Base-by-base conservation (phyloP, 2,888 invertebrate species). In the Oscheius sp. region DNA sequence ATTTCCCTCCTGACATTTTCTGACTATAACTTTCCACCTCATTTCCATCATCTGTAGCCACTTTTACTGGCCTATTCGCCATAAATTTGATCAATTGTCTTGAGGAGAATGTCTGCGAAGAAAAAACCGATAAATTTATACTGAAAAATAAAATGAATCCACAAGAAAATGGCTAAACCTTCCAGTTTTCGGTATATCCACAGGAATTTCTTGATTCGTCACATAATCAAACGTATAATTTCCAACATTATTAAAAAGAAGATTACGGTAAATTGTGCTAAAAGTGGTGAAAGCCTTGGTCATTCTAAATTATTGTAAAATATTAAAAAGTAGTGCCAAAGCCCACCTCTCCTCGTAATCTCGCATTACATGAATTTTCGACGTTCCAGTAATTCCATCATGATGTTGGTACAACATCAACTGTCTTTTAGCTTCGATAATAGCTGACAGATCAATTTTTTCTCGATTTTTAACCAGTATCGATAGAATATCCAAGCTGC, bases 371-470 rank as follows among this genome's bases (percentile, higher is more conserved):
- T 92, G 93, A 0, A 93, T 92, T 88, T 95, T 95, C 0, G 95
- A 94, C 0, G 97, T 97, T 6, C 97, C 97, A 0, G 97, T 97
- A 72, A 97, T 96, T 7, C 96, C 97, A 88, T 98, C 98, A 89
- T 98, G 98, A 89, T 98, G 98, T 89, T 97, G 96, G 88, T 97
- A 97, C 16, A 97, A 91, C 0, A 93, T 96, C 76, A 97, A 90
- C 89, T 94, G 93, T 58, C 95, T 92, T 56, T 96, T 91, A 0
- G 93, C 94, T 83, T 70, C 81, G 45, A 75, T 87, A 27, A 88
- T 55, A 9, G 9, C 5, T 35, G 73, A 63, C 3, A 69, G 45
- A 43, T 79, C 83, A 53, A 83, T 78, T 59, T 81, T 73, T 35
- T 78, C 78, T 12, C 16, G 7, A 12, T 43, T 18, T 18, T 46